Conservation (phyloP, 1,140 invertebrate genomes). For the Caenorhabditis brenneri region DNA sequence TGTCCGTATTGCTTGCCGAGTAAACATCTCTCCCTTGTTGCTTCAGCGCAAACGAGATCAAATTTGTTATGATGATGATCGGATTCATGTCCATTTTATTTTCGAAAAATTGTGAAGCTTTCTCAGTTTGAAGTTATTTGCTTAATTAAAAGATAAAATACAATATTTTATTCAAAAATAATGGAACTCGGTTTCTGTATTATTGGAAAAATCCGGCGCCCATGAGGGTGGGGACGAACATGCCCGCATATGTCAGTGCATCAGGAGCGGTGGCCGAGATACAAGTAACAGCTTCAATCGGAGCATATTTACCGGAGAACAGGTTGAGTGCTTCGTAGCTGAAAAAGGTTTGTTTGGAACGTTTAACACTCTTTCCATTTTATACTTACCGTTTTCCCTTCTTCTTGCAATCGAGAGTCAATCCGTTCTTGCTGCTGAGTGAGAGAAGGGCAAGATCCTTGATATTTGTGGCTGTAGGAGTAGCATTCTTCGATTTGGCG, state of each 20-base stretch:
- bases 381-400: background rate
- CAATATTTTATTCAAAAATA: too few species aligned
- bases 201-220: too few species aligned
- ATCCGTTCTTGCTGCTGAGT: background rate
- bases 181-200: too few species aligned
- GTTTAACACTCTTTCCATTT: background rate
- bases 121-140: too few species aligned
- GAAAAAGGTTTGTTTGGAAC: background rate
- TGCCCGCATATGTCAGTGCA: too few species aligned
- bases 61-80: background rate
- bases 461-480: background rate
- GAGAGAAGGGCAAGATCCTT: background rate
- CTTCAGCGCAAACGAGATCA: background rate
- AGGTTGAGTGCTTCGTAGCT: constrained; percentile 9
- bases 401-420: background rate
- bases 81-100: background rate
- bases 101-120: background rate
- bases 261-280: background rate
- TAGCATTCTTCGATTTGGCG: background rate
- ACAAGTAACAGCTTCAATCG: background rate
- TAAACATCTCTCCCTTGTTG: background rate
- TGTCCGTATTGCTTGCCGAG: constrained; percentile 4
- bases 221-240: too few species aligned
- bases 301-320: background rate
- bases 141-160: too few species aligned